A percentile compares a stretch with the other conserved stretches of the same genome.
Conservation (phyloP, 2,113 vertebrate genomes). For the Gymnarchus niloticus region DNA sequence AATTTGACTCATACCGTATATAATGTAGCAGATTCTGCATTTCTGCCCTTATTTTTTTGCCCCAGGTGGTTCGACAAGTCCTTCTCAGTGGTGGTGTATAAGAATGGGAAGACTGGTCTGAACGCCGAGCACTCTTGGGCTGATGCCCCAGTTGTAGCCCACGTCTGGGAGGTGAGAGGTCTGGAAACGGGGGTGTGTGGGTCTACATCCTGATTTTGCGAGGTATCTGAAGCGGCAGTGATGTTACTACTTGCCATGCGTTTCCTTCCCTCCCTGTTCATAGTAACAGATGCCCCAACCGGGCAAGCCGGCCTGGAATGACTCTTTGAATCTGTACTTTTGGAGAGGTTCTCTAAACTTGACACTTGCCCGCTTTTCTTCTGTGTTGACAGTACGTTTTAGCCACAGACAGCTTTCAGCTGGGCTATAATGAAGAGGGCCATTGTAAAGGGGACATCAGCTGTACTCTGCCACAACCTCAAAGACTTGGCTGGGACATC, state of each 20-base stretch:
- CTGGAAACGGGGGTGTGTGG: neutral
- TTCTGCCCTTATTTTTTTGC: neutral
- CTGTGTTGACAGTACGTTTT: slow-evolving; percentile 65
- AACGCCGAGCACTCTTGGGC: slow-evolving; percentile 85
- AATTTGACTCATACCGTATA: neutral
- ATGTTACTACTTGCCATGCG: neutral
- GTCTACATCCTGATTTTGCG: neutral
- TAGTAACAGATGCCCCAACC: too few species aligned
- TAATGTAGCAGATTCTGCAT: neutral
- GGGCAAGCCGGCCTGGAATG: too few species aligned
- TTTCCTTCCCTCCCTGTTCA: too few species aligned
- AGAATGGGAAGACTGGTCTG: slow-evolving; percentile 77
- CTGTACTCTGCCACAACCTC: slow-evolving; percentile 66
- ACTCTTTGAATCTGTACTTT: too few species aligned
- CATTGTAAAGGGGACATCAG: slow-evolving; percentile 81
- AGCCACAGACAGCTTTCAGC: slow-evolving; percentile 74
- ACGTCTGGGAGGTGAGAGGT: slow-evolving; percentile 78
- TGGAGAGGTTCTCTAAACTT: too few species aligned
- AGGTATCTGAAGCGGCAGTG: neutral
- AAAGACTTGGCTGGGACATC: slow-evolving; percentile 84
- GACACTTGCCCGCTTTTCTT: neutral
- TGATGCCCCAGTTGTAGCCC: slow-evolving; percentile 74
- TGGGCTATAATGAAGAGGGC: slow-evolving; percentile 82
- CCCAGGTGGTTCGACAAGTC: slow-evolving; percentile 87
- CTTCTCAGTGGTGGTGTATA: slow-evolving; percentile 72